phyloP scores from a whole-genome alignment of 2,888 invertebrate species.

The Lasioglossum lativentre region DNA sequence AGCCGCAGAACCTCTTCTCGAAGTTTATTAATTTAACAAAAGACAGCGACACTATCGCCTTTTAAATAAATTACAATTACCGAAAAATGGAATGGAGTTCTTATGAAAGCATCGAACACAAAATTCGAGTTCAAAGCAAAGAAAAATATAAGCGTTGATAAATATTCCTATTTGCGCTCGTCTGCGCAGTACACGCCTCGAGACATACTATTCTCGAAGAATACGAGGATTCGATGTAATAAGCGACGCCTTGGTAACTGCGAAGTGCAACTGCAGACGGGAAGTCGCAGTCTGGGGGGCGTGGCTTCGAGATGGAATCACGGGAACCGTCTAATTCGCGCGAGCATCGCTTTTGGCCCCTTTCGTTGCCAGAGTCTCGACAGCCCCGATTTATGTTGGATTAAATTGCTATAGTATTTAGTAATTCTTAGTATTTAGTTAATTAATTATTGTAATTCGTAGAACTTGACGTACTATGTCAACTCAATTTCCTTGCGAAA shows the following conservation, averaged over 20 bases:
- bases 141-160: not conserved
- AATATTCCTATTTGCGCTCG: not conserved
- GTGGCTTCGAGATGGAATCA: not conserved
- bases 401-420: not conserved
- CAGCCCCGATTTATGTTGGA: not conserved
- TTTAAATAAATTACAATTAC: not conserved
- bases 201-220: not conserved
- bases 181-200: not conserved
- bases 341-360: not conserved
- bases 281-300: not conserved
- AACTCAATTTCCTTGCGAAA: too few species aligned
- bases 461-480: too few species aligned
- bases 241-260: not conserved
- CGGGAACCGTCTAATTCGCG: not conserved
- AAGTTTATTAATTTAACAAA: not conserved
- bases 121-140: not conserved
- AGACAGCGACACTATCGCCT: not conserved
- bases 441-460: too few species aligned
- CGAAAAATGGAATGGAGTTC: not conserved
- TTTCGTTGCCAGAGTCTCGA: not conserved
- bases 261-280: not conserved
- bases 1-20: not conserved
- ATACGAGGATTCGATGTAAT: not conserved
- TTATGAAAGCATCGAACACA: not conserved
- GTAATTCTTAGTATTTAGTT: too few species aligned